Evolutionary conservation across 1,140 invertebrate species (phyloP), one percentile per base, ranked within the genome.

Genomic region (Drosophila takahashii): DNA sequence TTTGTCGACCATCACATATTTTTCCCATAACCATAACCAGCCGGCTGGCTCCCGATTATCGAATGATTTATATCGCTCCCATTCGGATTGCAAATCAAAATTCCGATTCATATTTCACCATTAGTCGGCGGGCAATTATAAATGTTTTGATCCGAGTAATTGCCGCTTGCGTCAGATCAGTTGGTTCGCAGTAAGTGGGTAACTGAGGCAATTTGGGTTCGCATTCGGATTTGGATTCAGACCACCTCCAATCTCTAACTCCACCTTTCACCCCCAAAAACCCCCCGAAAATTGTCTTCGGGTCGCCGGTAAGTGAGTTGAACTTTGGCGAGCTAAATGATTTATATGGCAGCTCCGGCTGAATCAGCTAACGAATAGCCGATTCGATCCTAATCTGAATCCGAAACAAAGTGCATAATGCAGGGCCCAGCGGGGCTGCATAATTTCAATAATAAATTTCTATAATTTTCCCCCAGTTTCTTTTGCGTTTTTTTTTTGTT

Each of bases 361-460:
- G 75, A 70, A 67, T 75, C 73, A 69, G 51, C 32, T 65, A 70
- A 81, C 83, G 77, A 86, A 81, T 86, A 60, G 58, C 57, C 60
- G 54, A 58, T 67, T 45, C 59, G 22, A 27, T 37, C 22, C 42
- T 37, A 48, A 56, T 22, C 22, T 3, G 3, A 22, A 22, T 22
- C 29, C 29, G 7, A 32, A 32, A 70, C 26, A 13, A 15, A 44
- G 42, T 41, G 62, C 47, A 53, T 37, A 54, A 50, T 48, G 34
- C 34, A 22, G n/a, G 13, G 27, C 27, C 15, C 2, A 13, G 9
- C 9, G 36, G n/a, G 32, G n/a, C 42, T n/a, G 29, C 41, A 52
- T 77, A 79, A 87, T 79, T 76, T 80, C 72, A 77, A 80, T 86
- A 86, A 86, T 75, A 87, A 87, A 81, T 87, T 79, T 87, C 76